A percentile compares a stretch with the other conserved stretches of the same genome.
phyloP scores from a whole-genome alignment of 2,113 vertebrate genomes.

The Alces alces region DNA sequence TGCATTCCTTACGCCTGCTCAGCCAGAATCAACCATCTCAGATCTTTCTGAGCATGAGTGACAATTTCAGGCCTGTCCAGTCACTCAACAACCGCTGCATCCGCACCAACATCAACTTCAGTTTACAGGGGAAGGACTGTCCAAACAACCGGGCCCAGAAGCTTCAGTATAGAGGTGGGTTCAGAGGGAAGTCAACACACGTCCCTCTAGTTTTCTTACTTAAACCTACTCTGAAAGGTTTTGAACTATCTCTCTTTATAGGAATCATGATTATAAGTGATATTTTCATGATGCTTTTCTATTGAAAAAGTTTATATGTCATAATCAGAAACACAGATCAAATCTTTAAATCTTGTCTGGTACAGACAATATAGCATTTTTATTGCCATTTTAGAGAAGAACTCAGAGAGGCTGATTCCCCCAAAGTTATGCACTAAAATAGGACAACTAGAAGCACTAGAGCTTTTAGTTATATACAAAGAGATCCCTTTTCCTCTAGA shows the following conservation, averaged over 20 bases:
- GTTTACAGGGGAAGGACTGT: slow-evolving; percentile 98
- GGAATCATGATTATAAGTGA: not conserved
- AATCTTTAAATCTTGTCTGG: not conserved
- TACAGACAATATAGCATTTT: not conserved
- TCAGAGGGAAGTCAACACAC: rapidly evolving
- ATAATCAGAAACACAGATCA: not conserved
- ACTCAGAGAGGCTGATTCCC: not conserved
- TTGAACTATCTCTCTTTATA: not conserved
- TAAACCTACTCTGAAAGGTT: not conserved
- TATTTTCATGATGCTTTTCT: not conserved
- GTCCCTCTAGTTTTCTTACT: not conserved
- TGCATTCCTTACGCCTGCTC: slow-evolving; percentile 97
- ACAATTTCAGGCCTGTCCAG: slow-evolving; percentile 97
- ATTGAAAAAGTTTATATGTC: not conserved
- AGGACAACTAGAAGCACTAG: not conserved
- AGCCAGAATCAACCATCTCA: slow-evolving; percentile 99
- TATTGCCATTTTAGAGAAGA: not conserved
- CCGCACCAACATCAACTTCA: slow-evolving; percentile 99
- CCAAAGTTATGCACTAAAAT: not conserved
- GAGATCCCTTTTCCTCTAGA: not conserved
- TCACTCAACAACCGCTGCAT: slow-evolving; percentile 98
- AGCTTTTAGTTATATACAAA: not conserved
- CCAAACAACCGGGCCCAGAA: slow-evolving; percentile 99
- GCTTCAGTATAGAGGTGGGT: slow-evolving; percentile 96
- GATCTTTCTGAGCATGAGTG: slow-evolving; percentile 99